Conservation (phyloP, 2,888 invertebrate species). For the Noctua janthina region DNA sequence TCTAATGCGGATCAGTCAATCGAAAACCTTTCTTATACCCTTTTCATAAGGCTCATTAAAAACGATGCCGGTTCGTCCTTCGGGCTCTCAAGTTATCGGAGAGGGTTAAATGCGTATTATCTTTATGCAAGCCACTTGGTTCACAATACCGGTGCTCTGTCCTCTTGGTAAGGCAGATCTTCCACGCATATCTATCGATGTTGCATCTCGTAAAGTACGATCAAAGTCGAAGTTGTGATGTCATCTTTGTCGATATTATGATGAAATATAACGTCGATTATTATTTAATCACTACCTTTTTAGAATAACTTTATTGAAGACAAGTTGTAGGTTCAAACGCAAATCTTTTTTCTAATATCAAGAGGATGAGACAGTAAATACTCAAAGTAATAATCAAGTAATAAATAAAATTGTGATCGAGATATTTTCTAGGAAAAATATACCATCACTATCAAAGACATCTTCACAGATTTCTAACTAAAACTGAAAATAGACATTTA, state of each 20-base stretch:
- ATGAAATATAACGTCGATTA: slow-evolving; percentile 56
- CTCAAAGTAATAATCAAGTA: background rate
- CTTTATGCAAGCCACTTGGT: slow-evolving; percentile 90
- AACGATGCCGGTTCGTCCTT: slow-evolving; percentile 70
- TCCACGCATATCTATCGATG: slow-evolving; percentile 87
- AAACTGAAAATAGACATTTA: no score
- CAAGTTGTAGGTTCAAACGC: background rate
- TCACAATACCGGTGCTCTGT: slow-evolving; percentile 87
- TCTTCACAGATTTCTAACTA: background rate
- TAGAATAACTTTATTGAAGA: background rate
- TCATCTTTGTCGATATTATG: slow-evolving; percentile 71
- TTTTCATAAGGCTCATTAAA: slow-evolving; percentile 74
- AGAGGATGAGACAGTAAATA: background rate
- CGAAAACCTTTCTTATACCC: slow-evolving; percentile 75
- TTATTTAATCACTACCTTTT: background rate
- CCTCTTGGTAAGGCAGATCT: slow-evolving; percentile 85
- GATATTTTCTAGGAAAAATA: background rate
- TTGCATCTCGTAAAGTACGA: slow-evolving; percentile 83
- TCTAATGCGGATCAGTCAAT: slow-evolving; percentile 71
- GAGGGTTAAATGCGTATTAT: slow-evolving; percentile 88
- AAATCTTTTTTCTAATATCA: background rate
- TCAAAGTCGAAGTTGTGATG: slow-evolving; percentile 76
- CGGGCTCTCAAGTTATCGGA: slow-evolving; percentile 80
- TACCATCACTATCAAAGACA: background rate
- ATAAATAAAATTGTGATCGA: background rate